Conservation (phyloP, 2,113 vertebrate genomes). For the Myxocyprinus asiaticus region DNA sequence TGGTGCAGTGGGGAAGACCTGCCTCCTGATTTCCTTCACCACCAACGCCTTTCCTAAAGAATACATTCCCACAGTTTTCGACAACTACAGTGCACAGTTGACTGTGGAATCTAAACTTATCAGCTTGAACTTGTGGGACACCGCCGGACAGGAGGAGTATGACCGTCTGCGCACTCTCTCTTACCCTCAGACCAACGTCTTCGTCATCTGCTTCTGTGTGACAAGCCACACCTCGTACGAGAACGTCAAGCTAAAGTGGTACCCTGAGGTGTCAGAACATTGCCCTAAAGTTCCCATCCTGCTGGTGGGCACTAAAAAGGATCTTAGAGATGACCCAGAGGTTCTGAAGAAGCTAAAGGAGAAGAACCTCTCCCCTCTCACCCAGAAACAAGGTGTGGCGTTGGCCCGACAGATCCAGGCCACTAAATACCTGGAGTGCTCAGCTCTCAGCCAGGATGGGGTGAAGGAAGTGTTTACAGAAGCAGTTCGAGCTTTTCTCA, state of each 20-base stretch:
- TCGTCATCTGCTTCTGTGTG: conserved; percentile 89
- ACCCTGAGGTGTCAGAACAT: conserved; percentile 87
- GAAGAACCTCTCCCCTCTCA: conserved; percentile 80
- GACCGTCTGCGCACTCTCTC: conserved; percentile 86
- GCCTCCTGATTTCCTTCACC: conserved; percentile 88
- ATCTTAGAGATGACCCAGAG: conserved; percentile 81
- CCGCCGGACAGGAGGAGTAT: conserved; percentile 87
- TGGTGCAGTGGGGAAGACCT: conserved; percentile 86
- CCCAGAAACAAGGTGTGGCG: conserved; percentile 78
- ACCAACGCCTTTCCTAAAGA: conserved; percentile 88
- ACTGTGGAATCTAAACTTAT: conserved; percentile 80
- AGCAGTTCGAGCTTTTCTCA: conserved; percentile 81
- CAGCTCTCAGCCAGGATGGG: conserved; percentile 84
- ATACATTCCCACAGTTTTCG: conserved; percentile 89
- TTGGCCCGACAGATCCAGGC: conserved; percentile 84
- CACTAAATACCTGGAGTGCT: conserved; percentile 86
- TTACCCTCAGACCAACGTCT: conserved; percentile 89
- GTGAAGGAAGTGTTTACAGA: conserved; percentile 85
- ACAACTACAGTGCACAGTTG: conserved; percentile 88
- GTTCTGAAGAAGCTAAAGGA: conserved; percentile 83
- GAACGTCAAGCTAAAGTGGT: conserved; percentile 89
- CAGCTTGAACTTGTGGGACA: conserved; percentile 87
- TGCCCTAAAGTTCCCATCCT: conserved; percentile 86
- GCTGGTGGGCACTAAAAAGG: conserved; percentile 87
- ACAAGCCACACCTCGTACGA: conserved; percentile 85